These are phyloP conservation scores for Gymnoscopelus braueri DNA, from an alignment of 2,797 vertebrate genomes.

Conservation along the genomic window DNA sequence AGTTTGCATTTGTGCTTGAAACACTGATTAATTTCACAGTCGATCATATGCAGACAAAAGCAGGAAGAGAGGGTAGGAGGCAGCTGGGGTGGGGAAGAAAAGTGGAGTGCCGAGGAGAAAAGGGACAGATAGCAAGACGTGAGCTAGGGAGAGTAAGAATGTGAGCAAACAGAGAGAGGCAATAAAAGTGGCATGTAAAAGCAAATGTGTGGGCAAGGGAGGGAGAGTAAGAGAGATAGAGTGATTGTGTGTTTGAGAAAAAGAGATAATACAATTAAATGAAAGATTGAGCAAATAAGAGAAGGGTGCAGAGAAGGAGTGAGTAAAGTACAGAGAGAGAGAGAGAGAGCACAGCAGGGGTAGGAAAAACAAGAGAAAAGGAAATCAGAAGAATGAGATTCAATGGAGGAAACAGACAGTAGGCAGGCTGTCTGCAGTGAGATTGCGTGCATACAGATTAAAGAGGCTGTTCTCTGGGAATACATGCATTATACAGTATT, in stretches of 20 bases:
- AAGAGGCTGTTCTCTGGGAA: constrained; percentile 50
- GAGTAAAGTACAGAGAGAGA: not conserved
- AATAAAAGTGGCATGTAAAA: too few relatives aligned
- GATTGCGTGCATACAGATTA: constrained; percentile 42
- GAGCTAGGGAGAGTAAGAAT: too few relatives aligned
- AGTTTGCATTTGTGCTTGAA: constrained; percentile 45
- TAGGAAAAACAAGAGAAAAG: constrained; percentile 17
- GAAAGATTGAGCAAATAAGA: too few relatives aligned
- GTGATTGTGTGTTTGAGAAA: not conserved
- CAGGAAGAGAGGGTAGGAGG: not conserved
- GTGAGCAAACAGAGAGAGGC: too few relatives aligned
- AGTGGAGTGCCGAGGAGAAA: too few relatives aligned
- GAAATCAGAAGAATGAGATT: constrained; percentile 33
- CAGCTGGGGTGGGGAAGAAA: too few relatives aligned
- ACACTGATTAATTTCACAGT: constrained; percentile 43
- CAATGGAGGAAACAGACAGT: constrained; percentile 31
- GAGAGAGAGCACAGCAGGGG: not conserved
- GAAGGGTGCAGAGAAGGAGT: not conserved
- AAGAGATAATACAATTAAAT: too few relatives aligned
- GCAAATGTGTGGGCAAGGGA: too few relatives aligned
- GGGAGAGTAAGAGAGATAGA: not conserved
- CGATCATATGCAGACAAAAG: constrained; percentile 20
- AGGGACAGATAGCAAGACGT: too few relatives aligned
- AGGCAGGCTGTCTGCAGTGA: constrained; percentile 16
- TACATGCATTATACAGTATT: constrained; percentile 50